Conservation (phyloP, 2,113 vertebrate genomes). For the Bufo bufo region DNA sequence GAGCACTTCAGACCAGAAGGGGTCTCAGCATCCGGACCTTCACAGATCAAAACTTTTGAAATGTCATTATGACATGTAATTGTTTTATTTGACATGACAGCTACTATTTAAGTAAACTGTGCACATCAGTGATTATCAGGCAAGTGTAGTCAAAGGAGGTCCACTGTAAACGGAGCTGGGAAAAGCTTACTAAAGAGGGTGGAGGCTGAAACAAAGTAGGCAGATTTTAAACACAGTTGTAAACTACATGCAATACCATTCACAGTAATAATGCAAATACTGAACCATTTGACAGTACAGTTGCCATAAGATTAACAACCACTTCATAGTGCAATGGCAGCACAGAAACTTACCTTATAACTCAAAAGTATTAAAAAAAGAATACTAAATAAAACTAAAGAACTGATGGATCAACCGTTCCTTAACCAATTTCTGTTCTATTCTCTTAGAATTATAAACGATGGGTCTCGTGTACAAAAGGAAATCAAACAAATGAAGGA, state of each 20-base stretch:
- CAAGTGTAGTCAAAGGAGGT: not conserved
- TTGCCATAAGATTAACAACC: too few relatives aligned
- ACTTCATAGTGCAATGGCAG: not conserved
- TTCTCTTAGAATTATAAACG: not conserved
- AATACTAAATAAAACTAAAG: not conserved
- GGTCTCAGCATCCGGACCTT: too few relatives aligned
- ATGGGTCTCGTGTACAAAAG: too few relatives aligned
- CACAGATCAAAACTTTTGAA: too few relatives aligned
- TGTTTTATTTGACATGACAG: too few relatives aligned
- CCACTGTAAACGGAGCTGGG: not conserved
- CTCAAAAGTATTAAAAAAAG: not conserved
- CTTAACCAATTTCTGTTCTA: not conserved
- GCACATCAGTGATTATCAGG: not conserved
- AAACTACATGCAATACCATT: not conserved
- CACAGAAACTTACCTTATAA: slow-evolving; percentile 3
- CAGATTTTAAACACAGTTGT: not conserved
- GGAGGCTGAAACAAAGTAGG: not conserved
- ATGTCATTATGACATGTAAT: too few relatives aligned
- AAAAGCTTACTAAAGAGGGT: not conserved
- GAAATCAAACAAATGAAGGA: too few relatives aligned
- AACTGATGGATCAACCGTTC: not conserved
- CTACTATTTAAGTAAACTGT: not conserved
- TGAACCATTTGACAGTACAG: too few relatives aligned
- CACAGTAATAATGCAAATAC: not conserved
- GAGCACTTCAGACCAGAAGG: too few relatives aligned